Base-by-base conservation (phyloP, 2,888 invertebrate genomes). In the Apodemia mormo region DNA sequence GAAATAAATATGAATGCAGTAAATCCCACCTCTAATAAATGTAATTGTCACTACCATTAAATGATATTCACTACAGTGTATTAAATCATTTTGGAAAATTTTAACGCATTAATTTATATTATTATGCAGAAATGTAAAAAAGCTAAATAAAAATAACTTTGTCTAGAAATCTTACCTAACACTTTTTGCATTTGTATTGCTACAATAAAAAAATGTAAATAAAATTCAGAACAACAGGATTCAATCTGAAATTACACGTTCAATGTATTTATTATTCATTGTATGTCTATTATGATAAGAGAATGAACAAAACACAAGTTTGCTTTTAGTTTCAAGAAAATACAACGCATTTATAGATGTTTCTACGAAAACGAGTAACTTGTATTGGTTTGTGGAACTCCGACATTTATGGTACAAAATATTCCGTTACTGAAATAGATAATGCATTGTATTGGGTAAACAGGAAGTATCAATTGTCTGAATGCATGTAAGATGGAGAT, bases 381-480 rank as follows among this genome's bases (percentile, higher is more conserved):
- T 49, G 68, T 65, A 61, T 49, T 33, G 52, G 65, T 68, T 66
- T 29, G 66, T 49, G 66, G 66, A 66, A 66, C 66, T 45, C 14
- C 29, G 29, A 58, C 58, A 30, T 58, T 58, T 49, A 33, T 49
- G 66, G 66, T 43, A 66, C 49, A 22, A 66, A 45, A 66, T 66
- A 66, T 66, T 65, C 65, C 68, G 65, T 64, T 64, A 52, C 68
- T 68, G 64, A 58, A 68, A 68, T 65, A 65, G 68, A 68, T 68
- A 65, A 65, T 33, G 33, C 33, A 52, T 65, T 65, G 68, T 65
- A 45, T 12, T 52, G 64, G 33, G 37, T 65, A 68, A 65, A 64
- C 52, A 68, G 49, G 64, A 68, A 49, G 40, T 66, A 66, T 30
- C 61, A 37, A 68, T 64, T 68, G 64, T 64, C 61, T 49, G 45